Percentiles rank a stretch among this genome's conserved stretches.
phyloP scores from a whole-genome alignment of 2,888 invertebrate genomes.

The Gibbula magus region DNA sequence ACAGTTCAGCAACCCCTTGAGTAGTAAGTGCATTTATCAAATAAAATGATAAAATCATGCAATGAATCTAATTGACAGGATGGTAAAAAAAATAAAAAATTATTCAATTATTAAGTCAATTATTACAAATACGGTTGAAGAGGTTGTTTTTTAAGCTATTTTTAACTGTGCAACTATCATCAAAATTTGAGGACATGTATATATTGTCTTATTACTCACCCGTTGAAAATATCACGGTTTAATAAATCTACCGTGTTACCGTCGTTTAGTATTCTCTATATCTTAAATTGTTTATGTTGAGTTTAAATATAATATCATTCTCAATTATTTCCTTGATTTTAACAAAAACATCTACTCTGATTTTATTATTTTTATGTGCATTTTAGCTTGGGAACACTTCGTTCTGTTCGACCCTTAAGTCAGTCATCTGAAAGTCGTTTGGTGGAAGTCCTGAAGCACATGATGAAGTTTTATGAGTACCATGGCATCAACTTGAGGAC shows the following conservation, averaged over 20 bases:
- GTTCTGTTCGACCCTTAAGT: constrained; percentile 68
- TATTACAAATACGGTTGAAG: too few relatives aligned
- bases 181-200: too few relatives aligned
- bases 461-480: constrained; percentile 70
- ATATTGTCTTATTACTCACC: too few relatives aligned
- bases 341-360: too few relatives aligned
- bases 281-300: too few relatives aligned
- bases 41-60: neutral
- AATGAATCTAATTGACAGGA: neutral
- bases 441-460: constrained; percentile 58
- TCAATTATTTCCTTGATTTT: too few relatives aligned
- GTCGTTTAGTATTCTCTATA: too few relatives aligned
- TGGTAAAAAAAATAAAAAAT: neutral
- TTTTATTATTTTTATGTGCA: neutral
- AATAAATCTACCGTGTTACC: too few relatives aligned
- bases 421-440: constrained; percentile 62
- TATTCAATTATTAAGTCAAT: neutral
- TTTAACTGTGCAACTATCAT: too few relatives aligned
- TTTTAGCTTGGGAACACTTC: constrained; percentile 68
- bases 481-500: constrained; percentile 72
- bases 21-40: constrained; percentile 69
- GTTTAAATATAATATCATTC: too few relatives aligned
- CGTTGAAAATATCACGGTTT: too few relatives aligned
- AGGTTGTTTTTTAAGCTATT: too few relatives aligned
- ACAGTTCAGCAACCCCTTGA: constrained; percentile 63